A percentile compares a stretch with the other conserved stretches of the same genome.
Conservation (phyloP, 2,888 invertebrate genomes). For the Parapristionchus giblindavisi region DNA sequence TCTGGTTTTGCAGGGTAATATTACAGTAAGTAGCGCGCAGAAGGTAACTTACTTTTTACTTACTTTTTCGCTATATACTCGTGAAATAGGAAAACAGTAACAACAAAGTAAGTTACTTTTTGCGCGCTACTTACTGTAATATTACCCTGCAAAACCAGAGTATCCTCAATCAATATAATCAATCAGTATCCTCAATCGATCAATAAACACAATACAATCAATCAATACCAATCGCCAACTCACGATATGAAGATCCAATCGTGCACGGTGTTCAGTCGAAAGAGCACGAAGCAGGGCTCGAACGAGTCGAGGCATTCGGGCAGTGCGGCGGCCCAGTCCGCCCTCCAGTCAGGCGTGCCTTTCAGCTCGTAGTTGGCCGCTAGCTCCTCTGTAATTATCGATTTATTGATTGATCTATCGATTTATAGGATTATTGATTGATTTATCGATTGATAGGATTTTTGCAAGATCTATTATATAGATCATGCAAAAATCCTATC, state of each 20-base stretch:
- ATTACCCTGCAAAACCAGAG: background rate
- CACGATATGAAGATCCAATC: conserved; percentile 80
- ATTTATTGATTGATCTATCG: conserved; percentile 6
- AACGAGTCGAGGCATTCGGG: conserved; percentile 72
- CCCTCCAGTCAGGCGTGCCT: conserved; percentile 64
- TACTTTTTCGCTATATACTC: too few species aligned
- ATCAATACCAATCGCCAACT: conserved; percentile 31
- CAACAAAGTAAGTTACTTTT: background rate
- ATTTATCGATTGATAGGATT: too few species aligned
- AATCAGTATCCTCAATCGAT: background rate
- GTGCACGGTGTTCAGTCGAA: conserved; percentile 79
- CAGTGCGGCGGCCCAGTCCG: conserved; percentile 64
- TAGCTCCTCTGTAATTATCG: conserved; percentile 53
- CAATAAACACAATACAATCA: background rate
- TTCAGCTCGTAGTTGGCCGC: conserved; percentile 60
- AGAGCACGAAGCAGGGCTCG: conserved; percentile 87
- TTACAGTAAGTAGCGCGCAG: too few species aligned
- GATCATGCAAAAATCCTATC: too few species aligned
- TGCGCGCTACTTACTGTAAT: background rate
- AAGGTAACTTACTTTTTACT: too few species aligned
- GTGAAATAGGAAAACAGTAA: background rate
- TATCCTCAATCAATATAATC: background rate
- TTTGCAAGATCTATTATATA: too few species aligned
- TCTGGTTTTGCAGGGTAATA: too few species aligned
- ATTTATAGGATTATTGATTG: too few species aligned